Base-by-base conservation (phyloP, 2,888 invertebrate genomes). In the Schizotus pectinicornis region DNA sequence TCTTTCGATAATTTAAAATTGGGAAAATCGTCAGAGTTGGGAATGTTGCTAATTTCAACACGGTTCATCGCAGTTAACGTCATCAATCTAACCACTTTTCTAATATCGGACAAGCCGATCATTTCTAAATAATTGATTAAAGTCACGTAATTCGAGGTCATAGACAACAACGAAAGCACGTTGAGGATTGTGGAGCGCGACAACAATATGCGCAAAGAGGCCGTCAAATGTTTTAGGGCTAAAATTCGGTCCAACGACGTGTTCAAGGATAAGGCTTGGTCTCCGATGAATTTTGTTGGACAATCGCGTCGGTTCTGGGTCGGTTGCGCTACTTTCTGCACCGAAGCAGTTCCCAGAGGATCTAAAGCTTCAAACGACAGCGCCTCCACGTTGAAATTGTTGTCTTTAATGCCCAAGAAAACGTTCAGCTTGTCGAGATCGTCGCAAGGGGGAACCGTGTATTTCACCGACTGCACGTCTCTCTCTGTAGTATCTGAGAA, bases 71-170 rank as follows among this genome's bases (percentile, higher is more conserved):
- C 85, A 38, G 84, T 83, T 50, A 86, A 73, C 14, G 83, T 83
- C 86, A 86, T 86, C 22, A 86, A 77, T 7, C 82, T 80, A 0
- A 86, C 83, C 0, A 86, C 80, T 68, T 84, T 82, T 51, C 82
- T 80, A 33, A 86, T 83, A 72, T 86, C 85, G 1, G 83, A 81
- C 53, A 87, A 74, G n/a, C 79, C 79, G 12, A 80, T 78, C 30
- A 73, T 68, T 59, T 79, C 76, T 41, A 80, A 68, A 60, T 75
- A 77, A 38, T 70, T 73, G 2, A 77, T 72, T 47, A 80, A 64
- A 47, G 72, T 71, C 14, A 71, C 69, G 11, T 73, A 71, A 60
- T 75, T 75, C 3, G 75, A 69, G 54, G 70, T 76, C 50, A 73
- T 64, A 3, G 69, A 64, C 3, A 80, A 62, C 5, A 85, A 77